phyloP scores from a whole-genome alignment of 2,113 vertebrate genomes.

The Aix galericulata region DNA sequence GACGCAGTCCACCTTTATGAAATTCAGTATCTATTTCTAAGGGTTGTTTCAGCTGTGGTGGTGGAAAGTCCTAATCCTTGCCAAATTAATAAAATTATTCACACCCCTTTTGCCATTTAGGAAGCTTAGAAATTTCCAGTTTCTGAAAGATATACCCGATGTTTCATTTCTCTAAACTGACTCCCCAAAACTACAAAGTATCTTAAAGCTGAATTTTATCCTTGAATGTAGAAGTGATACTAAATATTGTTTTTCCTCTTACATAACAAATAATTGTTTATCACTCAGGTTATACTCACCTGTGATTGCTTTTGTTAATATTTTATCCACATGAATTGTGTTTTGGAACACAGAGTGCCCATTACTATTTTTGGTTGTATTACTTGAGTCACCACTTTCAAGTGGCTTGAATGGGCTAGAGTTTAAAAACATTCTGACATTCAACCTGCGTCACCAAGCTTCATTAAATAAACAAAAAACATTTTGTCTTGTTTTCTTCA shows the following conservation, averaged over 20 bases:
- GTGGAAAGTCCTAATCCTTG: constrained; percentile 19
- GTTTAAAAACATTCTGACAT: constrained; percentile 14
- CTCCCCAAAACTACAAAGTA: background rate
- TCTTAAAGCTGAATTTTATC: background rate
- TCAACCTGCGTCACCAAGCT: background rate
- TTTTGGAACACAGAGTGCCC: background rate
- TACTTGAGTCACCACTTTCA: background rate
- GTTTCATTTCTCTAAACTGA: background rate
- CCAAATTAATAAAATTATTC: background rate
- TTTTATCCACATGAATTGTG: background rate
- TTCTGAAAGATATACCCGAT: background rate
- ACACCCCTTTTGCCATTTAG: background rate
- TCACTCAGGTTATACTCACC: background rate
- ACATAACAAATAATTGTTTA: background rate
- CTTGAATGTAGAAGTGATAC: background rate
- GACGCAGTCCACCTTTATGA: background rate
- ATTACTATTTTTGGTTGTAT: background rate
- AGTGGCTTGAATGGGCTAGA: background rate
- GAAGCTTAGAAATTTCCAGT: background rate
- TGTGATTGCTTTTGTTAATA: background rate
- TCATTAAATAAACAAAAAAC: background rate
- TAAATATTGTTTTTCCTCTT: background rate
- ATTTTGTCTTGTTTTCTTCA: background rate
- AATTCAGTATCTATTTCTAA: background rate
- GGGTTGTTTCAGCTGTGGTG: background rate